Evolutionary conservation across 37 sponge, comb jelly and placozoan species (phyloP), one percentile per base, ranked within the genome.

Genomic region (Crambe crambe): DNA sequence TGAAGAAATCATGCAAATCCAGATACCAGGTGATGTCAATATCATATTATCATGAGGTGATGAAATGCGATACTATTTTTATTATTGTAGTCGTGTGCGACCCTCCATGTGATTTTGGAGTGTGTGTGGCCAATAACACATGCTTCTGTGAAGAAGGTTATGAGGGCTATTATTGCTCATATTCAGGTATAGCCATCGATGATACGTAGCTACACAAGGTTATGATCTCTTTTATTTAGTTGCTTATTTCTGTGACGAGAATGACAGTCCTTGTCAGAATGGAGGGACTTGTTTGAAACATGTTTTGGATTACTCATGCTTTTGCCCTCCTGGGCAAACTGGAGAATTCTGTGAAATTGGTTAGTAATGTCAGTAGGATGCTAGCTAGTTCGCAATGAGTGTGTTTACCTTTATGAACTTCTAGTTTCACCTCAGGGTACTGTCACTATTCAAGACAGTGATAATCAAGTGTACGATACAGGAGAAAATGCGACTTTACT

Each of bases 21-120:
- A 70, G 29, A 36, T 51, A 20, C 83, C 83, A 66, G 56, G 75
- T 74, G 62, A 39, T 41, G 44, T 39, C 23, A n/a, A 32, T 8
- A 22, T 20, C 65, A 25, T 27, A 25, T 54, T 20, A 18, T 18
- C 18, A 54, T 54, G 56, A 18, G n/a, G 8, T 63, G 65, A 63
- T n/a, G 8, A n/a, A 63, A n/a, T 63, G 15, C 25, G 29, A 22
- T 9, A 26, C 8, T 27, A 63, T 61, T 61, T 21, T 20, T 61
- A 29, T 29, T 29, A 23, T 60, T 81, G 21, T 36, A 90, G 90
- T 90, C 77, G 56, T 56, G 2, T 90, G 90, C 76, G 58, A 85
- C 54, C 78, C 86, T 37, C 69, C 90, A 35, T 90, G 90, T 81
- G 82, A 73, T 29, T 47, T 85, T 72, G 90, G 90, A 42, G 90